A percentile compares a stretch with the other conserved stretches of the same genome.
Conservation (phyloP, 2,797 vertebrate genomes). For the Pseudocheirus occidentalis region DNA sequence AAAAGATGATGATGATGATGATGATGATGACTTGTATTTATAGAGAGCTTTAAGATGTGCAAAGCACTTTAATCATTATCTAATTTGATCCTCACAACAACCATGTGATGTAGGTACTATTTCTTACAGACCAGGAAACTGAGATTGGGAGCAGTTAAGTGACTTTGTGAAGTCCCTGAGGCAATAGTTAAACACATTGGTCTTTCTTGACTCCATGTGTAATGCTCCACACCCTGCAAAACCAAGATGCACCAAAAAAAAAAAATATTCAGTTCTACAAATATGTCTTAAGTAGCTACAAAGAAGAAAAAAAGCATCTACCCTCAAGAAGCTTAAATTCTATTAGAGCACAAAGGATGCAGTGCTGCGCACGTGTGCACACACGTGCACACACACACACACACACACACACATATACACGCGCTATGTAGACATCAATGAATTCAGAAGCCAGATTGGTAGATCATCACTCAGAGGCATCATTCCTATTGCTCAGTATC, state of each 20-base stretch:
- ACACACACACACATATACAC: no score
- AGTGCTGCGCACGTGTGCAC: neutral
- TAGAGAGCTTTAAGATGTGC: neutral
- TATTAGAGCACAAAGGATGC: neutral
- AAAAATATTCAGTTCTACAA: neutral
- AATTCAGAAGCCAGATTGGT: neutral
- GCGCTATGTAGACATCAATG: neutral
- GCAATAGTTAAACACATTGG: neutral
- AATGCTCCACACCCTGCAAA: neutral
- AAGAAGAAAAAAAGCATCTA: neutral
- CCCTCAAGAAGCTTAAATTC: neutral
- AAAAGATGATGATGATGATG: neutral
- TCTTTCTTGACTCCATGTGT: neutral
- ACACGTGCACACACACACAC: neutral
- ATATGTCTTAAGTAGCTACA: neutral
- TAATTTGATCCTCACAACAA: neutral
- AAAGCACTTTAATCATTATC: neutral
- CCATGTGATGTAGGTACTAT: neutral
- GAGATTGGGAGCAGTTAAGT: neutral
- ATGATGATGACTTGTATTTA: neutral
- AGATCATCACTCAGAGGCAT: neutral
- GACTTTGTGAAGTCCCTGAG: neutral
- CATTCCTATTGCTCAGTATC: neutral
- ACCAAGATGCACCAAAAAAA: neutral
- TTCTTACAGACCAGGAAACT: neutral